Conservation (phyloP, 2,797 vertebrate genomes). For the Sebastes iracundus region DNA sequence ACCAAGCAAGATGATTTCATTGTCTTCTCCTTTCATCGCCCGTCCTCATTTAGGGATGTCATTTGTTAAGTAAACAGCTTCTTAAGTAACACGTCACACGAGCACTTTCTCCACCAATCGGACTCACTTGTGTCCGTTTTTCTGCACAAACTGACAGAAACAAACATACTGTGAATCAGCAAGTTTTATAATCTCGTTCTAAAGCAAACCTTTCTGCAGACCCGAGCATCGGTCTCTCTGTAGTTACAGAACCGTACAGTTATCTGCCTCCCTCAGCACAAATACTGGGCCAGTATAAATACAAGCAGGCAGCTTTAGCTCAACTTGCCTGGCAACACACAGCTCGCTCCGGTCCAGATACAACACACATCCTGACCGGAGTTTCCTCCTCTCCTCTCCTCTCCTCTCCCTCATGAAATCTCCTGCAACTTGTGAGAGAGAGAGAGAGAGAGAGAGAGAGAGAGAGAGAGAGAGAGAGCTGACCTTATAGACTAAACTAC, state of each 20-base stretch:
- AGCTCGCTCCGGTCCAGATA: slow-evolving; percentile 30
- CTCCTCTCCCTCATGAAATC: slow-evolving; percentile 44
- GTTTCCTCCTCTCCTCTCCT: slow-evolving; percentile 43
- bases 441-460: no score
- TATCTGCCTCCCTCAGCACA: slow-evolving; percentile 41
- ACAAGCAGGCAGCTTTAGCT: slow-evolving; percentile 61
- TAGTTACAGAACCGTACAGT: background rate
- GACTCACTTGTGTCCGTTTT: background rate
- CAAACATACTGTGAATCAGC: slow-evolving; percentile 7
- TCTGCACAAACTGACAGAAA: background rate
- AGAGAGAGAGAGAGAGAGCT: no score
- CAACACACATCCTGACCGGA: slow-evolving; percentile 30
- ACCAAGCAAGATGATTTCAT: slow-evolving; percentile 75
- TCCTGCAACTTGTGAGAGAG: slow-evolving; percentile 48
- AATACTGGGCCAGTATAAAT: slow-evolving; percentile 51
- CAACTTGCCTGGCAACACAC: slow-evolving; percentile 72
- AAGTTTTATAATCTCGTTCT: background rate
- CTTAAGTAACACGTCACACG: background rate
- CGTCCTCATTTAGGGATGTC: slow-evolving; percentile 46
- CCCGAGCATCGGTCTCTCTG: background rate
- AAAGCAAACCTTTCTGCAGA: background rate
- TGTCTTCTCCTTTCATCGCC: slow-evolving; percentile 57
- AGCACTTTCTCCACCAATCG: slow-evolving; percentile 40
- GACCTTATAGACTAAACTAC: slow-evolving; percentile 55
- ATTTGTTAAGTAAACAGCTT: slow-evolving; percentile 58